A percentile compares a stretch with the other conserved stretches of the same genome.
These are phyloP conservation scores for Calyptomena viridis DNA, from an alignment of 2,113 vertebrate genomes.

Conservation along the genomic window DNA sequence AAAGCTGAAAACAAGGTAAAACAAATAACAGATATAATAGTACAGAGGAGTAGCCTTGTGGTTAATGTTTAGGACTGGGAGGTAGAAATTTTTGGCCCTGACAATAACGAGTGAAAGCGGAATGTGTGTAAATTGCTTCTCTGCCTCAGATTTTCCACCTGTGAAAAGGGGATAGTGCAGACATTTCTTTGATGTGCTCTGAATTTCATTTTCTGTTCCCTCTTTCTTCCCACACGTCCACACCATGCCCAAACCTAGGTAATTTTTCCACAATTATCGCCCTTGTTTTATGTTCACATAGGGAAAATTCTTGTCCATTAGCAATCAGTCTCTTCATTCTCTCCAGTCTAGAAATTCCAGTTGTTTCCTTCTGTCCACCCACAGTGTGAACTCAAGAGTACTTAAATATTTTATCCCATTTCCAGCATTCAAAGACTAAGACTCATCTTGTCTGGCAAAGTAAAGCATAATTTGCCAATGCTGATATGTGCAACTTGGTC, in stretches of 20 bases:
- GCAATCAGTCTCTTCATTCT: neutral
- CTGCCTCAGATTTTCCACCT: conserved; percentile 44
- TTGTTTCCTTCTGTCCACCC: neutral
- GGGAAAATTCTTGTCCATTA: neutral
- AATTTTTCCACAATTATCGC: neutral
- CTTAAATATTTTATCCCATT: neutral
- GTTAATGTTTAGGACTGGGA: conserved; percentile 46
- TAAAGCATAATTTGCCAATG: neutral
- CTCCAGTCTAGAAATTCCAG: neutral
- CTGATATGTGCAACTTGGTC: neutral
- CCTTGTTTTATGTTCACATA: neutral
- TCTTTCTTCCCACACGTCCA: conserved; percentile 43
- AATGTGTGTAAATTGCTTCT: conserved; percentile 21
- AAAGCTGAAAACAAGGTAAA: conserved; percentile 69
- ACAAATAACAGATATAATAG: conserved; percentile 49
- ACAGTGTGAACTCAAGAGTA: neutral
- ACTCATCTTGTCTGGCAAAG: neutral
- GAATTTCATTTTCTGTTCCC: conserved; percentile 28
- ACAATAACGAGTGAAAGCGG: conserved; percentile 33
- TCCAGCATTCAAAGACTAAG: neutral
- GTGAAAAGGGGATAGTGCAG: neutral
- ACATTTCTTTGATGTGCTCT: conserved; percentile 27
- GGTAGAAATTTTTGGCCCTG: conserved; percentile 41
- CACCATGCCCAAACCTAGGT: neutral
- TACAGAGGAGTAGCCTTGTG: conserved; percentile 23